A percentile compares a stretch with the other conserved stretches of the same genome.
These are phyloP conservation scores for Scalopus aquaticus DNA, from an alignment of 2,113 vertebrate species.

Conservation along the genomic window DNA sequence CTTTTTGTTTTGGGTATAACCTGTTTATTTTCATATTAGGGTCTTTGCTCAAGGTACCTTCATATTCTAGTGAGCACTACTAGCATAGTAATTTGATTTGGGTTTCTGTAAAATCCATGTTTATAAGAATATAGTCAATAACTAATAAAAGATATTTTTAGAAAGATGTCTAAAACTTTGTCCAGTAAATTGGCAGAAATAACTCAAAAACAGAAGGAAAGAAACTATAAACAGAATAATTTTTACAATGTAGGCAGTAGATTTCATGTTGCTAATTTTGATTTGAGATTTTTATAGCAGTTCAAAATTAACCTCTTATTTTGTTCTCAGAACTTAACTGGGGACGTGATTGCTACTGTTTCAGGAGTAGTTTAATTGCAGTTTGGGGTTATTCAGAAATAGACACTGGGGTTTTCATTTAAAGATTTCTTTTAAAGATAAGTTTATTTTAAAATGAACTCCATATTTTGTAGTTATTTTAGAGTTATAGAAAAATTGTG, in stretches of 20 bases:
- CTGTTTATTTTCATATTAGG: neutral
- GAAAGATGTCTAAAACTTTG: constrained; percentile 46
- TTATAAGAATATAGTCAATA: neutral
- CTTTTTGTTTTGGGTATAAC: neutral
- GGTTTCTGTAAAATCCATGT: neutral
- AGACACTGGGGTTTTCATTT: neutral
- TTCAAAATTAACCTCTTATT: constrained; percentile 37
- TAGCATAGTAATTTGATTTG: neutral
- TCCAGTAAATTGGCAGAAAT: neutral
- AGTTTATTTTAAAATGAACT: neutral
- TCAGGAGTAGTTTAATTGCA: neutral
- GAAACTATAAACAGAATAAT: neutral
- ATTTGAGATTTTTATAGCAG: neutral
- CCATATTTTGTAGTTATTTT: constrained; percentile 22
- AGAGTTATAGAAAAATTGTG: neutral
- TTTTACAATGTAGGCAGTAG: constrained; percentile 10
- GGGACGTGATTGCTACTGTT: neutral
- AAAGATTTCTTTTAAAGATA: constrained; percentile 5
- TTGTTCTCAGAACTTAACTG: constrained; percentile 8
- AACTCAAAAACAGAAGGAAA: constrained; percentile 30
- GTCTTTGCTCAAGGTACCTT: neutral
- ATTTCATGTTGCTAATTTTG: constrained; percentile 31
- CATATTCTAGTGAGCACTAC: neutral
- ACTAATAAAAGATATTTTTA: neutral
- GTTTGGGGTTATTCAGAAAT: constrained; percentile 6